Conservation (phyloP, 2,888 invertebrate species). For the Adineta ricciae region DNA sequence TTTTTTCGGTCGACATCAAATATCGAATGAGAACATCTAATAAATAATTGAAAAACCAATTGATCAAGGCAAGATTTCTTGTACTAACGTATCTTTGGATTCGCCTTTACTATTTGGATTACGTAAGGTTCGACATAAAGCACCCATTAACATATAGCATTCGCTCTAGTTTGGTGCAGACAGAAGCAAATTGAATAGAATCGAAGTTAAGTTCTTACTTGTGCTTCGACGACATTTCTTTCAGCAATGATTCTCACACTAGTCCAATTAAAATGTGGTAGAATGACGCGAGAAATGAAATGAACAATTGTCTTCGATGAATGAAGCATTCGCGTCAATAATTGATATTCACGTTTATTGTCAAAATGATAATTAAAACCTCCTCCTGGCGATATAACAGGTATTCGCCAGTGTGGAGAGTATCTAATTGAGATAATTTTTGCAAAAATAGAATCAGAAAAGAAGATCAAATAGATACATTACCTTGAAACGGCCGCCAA, state of each 20-base stretch:
- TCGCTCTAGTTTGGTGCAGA: background rate
- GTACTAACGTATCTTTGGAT: background rate
- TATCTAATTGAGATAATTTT: background rate
- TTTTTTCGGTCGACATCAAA: slow-evolving; percentile 14
- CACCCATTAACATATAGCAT: slow-evolving; percentile 19
- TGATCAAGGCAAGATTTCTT: background rate
- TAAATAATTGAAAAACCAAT: background rate
- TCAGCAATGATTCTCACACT: background rate
- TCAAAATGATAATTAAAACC: slow-evolving; percentile 22
- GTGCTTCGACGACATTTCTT: background rate
- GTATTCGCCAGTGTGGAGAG: background rate
- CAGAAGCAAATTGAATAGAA: background rate
- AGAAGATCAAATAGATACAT: background rate
- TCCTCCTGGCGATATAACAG: background rate
- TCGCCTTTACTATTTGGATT: background rate
- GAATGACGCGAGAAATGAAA: background rate
- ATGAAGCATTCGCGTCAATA: slow-evolving; percentile 5
- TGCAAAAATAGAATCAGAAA: background rate
- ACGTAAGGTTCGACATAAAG: background rate
- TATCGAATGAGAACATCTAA: slow-evolving; percentile 12
- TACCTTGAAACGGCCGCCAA: background rate
- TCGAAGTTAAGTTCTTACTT: background rate
- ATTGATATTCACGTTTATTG: slow-evolving; percentile 18
- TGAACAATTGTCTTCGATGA: background rate
- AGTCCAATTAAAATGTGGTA: slow-evolving; percentile 17